A percentile compares a stretch with the other conserved stretches of the same genome.
Conservation (phyloP, 2,888 invertebrate species). For the Poecilus cupreus region DNA sequence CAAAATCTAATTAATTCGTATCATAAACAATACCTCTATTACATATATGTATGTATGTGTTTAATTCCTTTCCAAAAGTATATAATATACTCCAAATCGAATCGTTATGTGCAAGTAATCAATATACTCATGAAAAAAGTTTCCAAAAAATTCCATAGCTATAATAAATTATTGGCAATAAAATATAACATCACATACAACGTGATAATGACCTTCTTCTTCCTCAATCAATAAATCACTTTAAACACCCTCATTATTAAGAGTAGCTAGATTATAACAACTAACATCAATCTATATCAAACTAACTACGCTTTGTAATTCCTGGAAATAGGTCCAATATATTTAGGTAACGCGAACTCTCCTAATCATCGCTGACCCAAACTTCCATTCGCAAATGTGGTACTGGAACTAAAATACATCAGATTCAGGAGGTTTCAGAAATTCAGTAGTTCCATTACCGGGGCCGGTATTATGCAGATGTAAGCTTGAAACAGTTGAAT, state of each 20-base stretch:
- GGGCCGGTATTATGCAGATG: not conserved
- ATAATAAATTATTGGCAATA: too few relatives aligned
- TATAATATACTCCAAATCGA: too few relatives aligned
- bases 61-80: too few relatives aligned
- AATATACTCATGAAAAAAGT: too few relatives aligned
- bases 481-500: not conserved
- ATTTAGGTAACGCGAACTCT: not conserved
- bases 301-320: not conserved
- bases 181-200: too few relatives aligned
- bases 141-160: too few relatives aligned
- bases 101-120: too few relatives aligned
- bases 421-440: not conserved
- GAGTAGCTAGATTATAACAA: not conserved
- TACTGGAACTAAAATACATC: not conserved
- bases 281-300: not conserved
- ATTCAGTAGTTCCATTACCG: not conserved
- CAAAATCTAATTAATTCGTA: too few relatives aligned
- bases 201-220: constrained; percentile 14
- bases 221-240: not conserved
- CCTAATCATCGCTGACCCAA: not conserved
- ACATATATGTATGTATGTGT: too few relatives aligned
- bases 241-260: not conserved
- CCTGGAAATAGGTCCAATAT: not conserved
- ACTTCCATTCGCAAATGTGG: not conserved
- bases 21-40: too few relatives aligned